phyloP scores from a whole-genome alignment of 2,797 vertebrate genomes.

The Peromyscus nudipes region DNA sequence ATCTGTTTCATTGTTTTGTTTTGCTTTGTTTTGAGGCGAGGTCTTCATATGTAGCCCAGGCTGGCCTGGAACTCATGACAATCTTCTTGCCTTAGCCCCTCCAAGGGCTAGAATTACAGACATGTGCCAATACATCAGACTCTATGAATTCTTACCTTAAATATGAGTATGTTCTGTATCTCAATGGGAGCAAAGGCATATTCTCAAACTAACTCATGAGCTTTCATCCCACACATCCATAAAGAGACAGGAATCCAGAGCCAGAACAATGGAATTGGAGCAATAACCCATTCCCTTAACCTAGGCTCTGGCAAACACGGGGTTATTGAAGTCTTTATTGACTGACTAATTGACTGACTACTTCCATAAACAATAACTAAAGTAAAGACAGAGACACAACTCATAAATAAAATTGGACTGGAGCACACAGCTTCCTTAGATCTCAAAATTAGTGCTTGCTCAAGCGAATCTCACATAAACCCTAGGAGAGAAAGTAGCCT shows the following conservation, averaged over 20 bases:
- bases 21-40: background rate
- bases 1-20: background rate
- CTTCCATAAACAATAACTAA: background rate
- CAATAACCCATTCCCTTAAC: background rate
- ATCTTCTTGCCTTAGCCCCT: background rate
- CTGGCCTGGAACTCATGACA: background rate
- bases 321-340: background rate
- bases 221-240: background rate
- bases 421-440: background rate
- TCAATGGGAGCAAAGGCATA: background rate
- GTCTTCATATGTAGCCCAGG: background rate
- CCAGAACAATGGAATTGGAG: background rate
- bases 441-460: background rate
- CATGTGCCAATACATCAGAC: background rate
- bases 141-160: background rate
- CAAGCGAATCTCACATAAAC: background rate
- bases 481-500: background rate
- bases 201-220: background rate
- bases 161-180: background rate
- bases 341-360: background rate
- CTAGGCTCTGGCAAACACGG: background rate
- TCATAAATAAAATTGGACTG: background rate
- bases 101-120: background rate
- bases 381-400: background rate
- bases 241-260: background rate